Conservation (phyloP, 2,113 vertebrate genomes). For the Rafetus swinhoei region DNA sequence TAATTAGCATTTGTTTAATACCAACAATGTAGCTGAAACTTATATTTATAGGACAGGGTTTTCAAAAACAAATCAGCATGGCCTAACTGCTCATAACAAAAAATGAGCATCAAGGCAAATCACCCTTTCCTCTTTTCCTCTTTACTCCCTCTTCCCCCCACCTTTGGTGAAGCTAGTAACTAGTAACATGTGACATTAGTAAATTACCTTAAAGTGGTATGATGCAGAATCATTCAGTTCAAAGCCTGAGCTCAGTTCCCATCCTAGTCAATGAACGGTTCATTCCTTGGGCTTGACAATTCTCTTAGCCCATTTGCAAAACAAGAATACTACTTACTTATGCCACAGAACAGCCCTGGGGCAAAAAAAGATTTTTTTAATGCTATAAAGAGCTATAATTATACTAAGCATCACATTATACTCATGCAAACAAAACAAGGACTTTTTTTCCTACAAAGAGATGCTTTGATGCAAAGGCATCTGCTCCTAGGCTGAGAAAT, state of each 20-base stretch:
- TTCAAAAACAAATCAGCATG: not conserved
- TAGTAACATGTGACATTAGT: conserved; percentile 11
- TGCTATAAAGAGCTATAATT: not conserved
- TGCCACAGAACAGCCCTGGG: not conserved
- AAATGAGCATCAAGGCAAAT: not conserved
- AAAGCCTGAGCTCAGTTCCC: conserved; percentile 37
- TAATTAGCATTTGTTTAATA: not conserved
- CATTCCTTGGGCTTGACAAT: fast-evolving
- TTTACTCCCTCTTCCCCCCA: not conserved
- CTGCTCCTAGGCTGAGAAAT: not conserved
- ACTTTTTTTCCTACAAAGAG: not conserved
- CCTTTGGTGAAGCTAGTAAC: not conserved
- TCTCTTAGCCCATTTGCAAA: conserved; percentile 16
- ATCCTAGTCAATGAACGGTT: not conserved
- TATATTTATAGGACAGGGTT: not conserved
- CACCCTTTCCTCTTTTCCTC: not conserved
- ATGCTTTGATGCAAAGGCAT: not conserved
- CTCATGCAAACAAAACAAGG: not conserved
- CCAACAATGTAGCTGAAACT: not conserved
- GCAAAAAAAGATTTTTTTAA: not conserved
- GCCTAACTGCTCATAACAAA: not conserved
- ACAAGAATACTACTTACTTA: conserved; percentile 1
- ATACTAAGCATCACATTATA: not conserved
- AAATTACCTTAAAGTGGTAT: not conserved
- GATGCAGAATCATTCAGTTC: not conserved